Evolutionary conservation across 2,797 vertebrate genomes (phyloP).

Genomic region (Parauchenoglanis punctatus): DNA sequence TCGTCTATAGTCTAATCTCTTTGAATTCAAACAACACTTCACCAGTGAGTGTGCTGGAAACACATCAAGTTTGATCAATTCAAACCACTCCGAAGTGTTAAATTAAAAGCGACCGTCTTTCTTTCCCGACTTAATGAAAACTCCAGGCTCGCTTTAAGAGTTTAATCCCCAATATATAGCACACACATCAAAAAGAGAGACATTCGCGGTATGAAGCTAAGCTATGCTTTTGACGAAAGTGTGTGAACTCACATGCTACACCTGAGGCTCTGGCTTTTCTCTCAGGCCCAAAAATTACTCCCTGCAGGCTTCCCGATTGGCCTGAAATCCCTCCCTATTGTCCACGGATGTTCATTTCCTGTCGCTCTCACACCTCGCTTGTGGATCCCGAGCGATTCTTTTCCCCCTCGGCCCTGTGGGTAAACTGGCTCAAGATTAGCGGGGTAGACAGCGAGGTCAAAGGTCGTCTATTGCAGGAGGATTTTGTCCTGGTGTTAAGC

Average conservation of each 20-base stretch:
- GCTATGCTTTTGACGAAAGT: constrained; percentile 19
- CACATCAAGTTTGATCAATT: not conserved
- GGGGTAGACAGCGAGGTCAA: constrained; percentile 33
- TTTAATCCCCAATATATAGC: constrained; percentile 3
- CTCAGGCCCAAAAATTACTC: not conserved
- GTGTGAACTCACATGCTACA: constrained; percentile 41
- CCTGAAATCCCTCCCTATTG: constrained; percentile 41
- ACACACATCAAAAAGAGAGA: constrained; percentile 9
- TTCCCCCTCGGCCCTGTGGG: constrained; percentile 22
- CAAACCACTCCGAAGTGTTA: not conserved
- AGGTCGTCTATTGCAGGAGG: constrained; percentile 29
- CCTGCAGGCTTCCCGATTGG: constrained; percentile 39
- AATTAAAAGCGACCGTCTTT: not conserved
- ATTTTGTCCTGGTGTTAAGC: constrained; percentile 20
- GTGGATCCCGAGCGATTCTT: constrained; percentile 31
- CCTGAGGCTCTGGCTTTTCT: constrained; percentile 39
- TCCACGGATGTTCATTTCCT: constrained; percentile 52
- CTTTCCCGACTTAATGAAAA: not conserved
- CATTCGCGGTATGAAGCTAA: not conserved
- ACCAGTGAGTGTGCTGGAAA: no score
- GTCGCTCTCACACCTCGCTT: constrained; percentile 43
- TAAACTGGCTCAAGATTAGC: constrained; percentile 41
- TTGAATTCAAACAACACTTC: not conserved
- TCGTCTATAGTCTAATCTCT: not conserved
- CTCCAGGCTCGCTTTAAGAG: not conserved